Conservation (phyloP, 2,113 vertebrate genomes). For the Bufo bufo region DNA sequence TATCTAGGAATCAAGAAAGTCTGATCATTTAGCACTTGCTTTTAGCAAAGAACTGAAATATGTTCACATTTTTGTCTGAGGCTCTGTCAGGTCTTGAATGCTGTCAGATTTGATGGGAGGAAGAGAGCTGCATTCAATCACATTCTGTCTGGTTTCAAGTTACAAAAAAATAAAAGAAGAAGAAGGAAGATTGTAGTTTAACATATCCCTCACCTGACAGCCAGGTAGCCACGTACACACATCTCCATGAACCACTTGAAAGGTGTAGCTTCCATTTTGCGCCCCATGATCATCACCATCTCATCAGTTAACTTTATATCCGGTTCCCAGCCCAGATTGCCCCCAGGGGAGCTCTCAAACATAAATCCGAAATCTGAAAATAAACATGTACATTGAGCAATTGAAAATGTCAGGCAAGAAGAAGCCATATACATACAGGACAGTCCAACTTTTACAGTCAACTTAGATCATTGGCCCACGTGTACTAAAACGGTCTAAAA, state of each 20-base stretch:
- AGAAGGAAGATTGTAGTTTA: background rate
- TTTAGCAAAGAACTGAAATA: no score
- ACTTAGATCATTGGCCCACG: no score
- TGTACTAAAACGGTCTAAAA: no score
- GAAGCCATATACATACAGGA: no score
- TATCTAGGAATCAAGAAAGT: no score
- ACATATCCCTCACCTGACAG: slow-evolving; percentile 82
- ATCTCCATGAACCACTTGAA: slow-evolving; percentile 99
- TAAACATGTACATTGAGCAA: background rate
- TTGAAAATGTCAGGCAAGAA: no score
- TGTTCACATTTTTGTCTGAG: no score
- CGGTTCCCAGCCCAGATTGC: slow-evolving; percentile 96
- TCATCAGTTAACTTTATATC: slow-evolving; percentile 97
- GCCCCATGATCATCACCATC: slow-evolving; percentile 99
- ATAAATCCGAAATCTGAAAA: slow-evolving; percentile 94
- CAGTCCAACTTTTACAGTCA: no score
- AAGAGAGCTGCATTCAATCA: no score
- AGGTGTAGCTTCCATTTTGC: slow-evolving; percentile 98
- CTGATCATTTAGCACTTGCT: no score
- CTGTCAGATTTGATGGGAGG: background rate
- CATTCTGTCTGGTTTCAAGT: no score
- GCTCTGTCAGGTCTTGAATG: background rate
- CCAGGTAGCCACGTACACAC: slow-evolving; percentile 95
- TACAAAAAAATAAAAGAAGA: no score
- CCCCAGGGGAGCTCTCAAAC: slow-evolving; percentile 96